phyloP scores from a whole-genome alignment of 2,797 vertebrate species.

The Sternarchorhynchus goeldii region DNA sequence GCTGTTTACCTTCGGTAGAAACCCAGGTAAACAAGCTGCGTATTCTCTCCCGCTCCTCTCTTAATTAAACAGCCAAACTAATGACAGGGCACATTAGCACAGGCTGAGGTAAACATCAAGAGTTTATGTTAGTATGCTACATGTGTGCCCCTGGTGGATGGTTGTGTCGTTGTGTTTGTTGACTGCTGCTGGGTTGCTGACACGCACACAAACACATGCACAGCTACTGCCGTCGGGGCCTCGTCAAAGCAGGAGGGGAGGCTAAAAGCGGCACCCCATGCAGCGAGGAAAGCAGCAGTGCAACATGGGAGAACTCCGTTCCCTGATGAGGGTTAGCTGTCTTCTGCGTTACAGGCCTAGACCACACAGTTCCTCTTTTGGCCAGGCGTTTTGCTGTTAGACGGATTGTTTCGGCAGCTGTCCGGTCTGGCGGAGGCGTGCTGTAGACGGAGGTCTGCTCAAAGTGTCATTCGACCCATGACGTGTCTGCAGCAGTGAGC shows the following conservation, averaged over 20 bases:
- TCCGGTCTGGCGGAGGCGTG: conserved; percentile 20
- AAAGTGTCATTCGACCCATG: conserved; percentile 42
- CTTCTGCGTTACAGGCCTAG: conserved; percentile 10
- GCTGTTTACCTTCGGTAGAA: conserved; percentile 42
- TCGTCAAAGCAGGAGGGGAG: too few relatives aligned
- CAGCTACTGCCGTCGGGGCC: background rate
- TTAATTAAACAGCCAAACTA: conserved; percentile 55
- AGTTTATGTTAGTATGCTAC: conserved; percentile 33
- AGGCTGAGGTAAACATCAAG: conserved; percentile 17
- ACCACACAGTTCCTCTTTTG: conserved; percentile 50
- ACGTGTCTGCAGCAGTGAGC: conserved; percentile 23
- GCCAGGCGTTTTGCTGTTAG: conserved; percentile 48
- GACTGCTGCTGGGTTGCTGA: conserved; percentile 11
- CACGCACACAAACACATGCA: conserved; percentile 1
- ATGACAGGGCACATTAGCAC: conserved; percentile 52
- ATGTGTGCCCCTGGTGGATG: conserved; percentile 14
- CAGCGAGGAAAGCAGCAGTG: conserved; percentile 18
- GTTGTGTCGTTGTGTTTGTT: background rate
- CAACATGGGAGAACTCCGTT: too few relatives aligned
- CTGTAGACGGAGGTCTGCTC: conserved; percentile 35
- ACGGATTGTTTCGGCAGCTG: conserved; percentile 41
- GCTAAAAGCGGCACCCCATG: conserved; percentile 4
- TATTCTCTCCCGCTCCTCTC: conserved; percentile 36
- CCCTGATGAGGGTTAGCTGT: background rate
- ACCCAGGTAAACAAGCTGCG: conserved; percentile 49